A percentile compares a stretch with the other conserved stretches of the same genome.
These are phyloP conservation scores for Harpagifer antarcticus DNA, from an alignment of 2,797 vertebrate species.

Conservation along the genomic window DNA sequence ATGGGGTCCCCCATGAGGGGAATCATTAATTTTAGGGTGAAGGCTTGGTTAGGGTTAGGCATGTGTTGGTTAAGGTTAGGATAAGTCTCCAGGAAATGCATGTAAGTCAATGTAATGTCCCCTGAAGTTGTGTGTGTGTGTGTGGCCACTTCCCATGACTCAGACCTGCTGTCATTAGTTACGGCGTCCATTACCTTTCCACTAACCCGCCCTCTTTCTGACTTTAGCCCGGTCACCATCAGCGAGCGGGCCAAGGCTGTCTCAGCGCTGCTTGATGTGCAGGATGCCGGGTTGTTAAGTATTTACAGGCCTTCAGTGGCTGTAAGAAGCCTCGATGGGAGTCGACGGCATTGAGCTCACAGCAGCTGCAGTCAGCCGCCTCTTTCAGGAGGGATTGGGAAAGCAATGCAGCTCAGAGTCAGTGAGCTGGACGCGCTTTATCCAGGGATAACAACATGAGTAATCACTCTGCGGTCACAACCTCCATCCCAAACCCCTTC, in stretches of 20 bases:
- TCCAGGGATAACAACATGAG: conserved; percentile 40
- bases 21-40: no score
- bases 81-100: no score
- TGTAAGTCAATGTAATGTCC: no score
- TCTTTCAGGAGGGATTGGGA: conserved; percentile 52
- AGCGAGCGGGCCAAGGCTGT: conserved; percentile 41
- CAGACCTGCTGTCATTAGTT: conserved; percentile 35
- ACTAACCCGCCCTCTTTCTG: conserved; percentile 11
- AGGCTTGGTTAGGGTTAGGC: no score
- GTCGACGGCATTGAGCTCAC: conserved; percentile 47
- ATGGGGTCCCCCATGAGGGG: no score
- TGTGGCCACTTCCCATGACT: conserved; percentile 48
- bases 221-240: conserved; percentile 18
- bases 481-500: not conserved
- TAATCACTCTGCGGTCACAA: conserved; percentile 31
- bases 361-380: conserved; percentile 68
- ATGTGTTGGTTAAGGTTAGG: no score
- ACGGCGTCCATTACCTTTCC: conserved; percentile 26
- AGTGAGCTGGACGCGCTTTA: conserved; percentile 53
- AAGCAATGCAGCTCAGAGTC: conserved; percentile 43
- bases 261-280: conserved; percentile 52
- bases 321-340: conserved; percentile 42
- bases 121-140: no score
- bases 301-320: conserved; percentile 62
- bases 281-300: conserved; percentile 46